Percentiles rank a stretch among this genome's conserved stretches.
phyloP scores from a whole-genome alignment of 2,888 invertebrate species.

The Scaptomyza caliginosa region DNA sequence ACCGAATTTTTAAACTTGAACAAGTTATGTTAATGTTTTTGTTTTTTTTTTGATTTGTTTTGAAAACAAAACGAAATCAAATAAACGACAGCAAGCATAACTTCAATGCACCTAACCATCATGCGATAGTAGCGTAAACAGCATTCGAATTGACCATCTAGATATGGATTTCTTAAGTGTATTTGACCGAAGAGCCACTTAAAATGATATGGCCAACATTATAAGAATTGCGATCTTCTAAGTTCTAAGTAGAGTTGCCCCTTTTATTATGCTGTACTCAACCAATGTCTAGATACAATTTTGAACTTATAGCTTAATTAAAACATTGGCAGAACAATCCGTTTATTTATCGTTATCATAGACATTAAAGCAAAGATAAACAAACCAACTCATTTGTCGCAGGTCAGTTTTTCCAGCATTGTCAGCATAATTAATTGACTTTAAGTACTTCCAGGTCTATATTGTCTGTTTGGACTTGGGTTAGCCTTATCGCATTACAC shows the following conservation, averaged over 20 bases:
- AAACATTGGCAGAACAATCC: background rate
- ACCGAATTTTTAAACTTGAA: constrained; percentile 25
- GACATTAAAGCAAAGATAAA: background rate
- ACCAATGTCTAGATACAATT: background rate
- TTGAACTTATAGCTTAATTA: background rate
- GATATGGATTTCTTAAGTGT: background rate
- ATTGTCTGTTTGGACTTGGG: constrained; percentile 3
- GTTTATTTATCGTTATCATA: constrained; percentile 5
- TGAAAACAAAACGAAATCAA: constrained; percentile 19
- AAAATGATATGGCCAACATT: background rate
- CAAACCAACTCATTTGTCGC: constrained; percentile 13
- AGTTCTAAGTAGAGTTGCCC: background rate
- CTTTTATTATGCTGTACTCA: background rate
- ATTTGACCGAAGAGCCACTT: background rate
- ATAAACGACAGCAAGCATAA: background rate
- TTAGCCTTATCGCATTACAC: constrained; percentile 9
- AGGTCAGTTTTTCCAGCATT: constrained; percentile 21
- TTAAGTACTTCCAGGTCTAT: background rate
- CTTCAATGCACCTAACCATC: background rate
- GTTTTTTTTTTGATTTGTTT: background rate
- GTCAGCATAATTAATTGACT: constrained; percentile 4
- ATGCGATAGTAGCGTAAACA: background rate
- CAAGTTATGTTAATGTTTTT: constrained; percentile 17
- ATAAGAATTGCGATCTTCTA: background rate
- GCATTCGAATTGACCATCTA: background rate